Evolutionary conservation across 1,140 invertebrate species (phyloP).

Genomic region (Solen grandis): DNA sequence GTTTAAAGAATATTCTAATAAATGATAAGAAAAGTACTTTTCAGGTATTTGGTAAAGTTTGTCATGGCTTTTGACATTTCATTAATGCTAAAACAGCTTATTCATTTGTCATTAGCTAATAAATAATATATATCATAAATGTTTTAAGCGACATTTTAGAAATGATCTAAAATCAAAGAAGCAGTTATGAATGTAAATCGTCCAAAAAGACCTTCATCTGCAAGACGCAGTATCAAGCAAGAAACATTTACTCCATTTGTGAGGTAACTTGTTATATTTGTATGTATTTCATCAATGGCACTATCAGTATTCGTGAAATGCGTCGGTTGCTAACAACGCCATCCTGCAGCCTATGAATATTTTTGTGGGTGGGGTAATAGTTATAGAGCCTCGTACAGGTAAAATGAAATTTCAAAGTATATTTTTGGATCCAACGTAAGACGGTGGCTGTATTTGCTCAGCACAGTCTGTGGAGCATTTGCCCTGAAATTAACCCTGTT

Average conservation of each 20-base stretch:
- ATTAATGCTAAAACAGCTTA: no score
- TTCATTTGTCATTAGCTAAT: no score
- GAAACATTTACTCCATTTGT: slow-evolving; percentile 53
- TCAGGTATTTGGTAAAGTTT: no score
- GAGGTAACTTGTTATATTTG: background rate
- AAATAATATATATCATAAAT: no score
- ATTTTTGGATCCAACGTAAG: background rate
- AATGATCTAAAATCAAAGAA: no score
- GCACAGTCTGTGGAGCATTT: background rate
- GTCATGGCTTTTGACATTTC: no score
- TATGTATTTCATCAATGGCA: background rate
- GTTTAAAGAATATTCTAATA: no score
- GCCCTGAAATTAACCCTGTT: background rate
- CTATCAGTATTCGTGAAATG: no score
- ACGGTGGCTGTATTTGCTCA: background rate
- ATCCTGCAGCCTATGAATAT: background rate
- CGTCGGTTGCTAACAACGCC: slow-evolving; percentile 50
- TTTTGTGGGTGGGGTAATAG: slow-evolving; percentile 36
- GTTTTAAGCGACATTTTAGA: no score
- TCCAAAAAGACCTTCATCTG: slow-evolving; percentile 44
- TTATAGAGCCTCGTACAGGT: background rate
- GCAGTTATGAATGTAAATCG: no score
- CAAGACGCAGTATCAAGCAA: slow-evolving; percentile 40
- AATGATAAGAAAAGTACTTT: no score
- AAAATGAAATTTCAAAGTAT: background rate